phyloP scores from a whole-genome alignment of 2,113 vertebrate species.

The Oncorhynchus clarkii region DNA sequence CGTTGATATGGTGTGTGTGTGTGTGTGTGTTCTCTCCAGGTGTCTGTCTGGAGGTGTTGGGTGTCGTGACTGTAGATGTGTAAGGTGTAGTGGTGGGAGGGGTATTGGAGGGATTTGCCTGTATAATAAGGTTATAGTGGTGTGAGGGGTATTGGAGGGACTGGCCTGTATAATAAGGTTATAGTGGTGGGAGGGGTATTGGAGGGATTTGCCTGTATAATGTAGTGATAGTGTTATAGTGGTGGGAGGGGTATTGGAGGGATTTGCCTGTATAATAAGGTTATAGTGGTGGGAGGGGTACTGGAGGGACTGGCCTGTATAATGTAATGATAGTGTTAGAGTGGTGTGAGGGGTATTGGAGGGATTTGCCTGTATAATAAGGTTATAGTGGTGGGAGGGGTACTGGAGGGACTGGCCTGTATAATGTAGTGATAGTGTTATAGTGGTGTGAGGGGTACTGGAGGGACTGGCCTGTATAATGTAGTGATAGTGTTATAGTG shows the following conservation, averaged over 20 bases:
- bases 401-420: constrained; percentile 24
- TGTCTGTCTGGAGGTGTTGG: constrained; percentile 2
- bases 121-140: constrained; percentile 48
- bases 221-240: background rate
- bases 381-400: background rate
- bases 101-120: constrained; percentile 14
- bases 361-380: constrained; percentile 51
- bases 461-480: constrained; percentile 51
- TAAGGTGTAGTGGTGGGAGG: background rate
- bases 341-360: background rate
- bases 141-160: no score
- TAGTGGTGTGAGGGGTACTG: background rate
- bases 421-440: constrained; percentile 36
- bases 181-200: no score
- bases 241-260: background rate
- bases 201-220: no score
- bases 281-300: background rate
- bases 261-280: constrained; percentile 46
- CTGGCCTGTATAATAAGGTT: constrained; percentile 58
- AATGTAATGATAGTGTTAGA: no score
- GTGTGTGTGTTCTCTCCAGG: constrained; percentile 4
- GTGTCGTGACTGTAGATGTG: background rate
- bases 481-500: constrained; percentile 22
- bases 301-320: background rate
- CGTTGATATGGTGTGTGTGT: background rate